A percentile compares a stretch with the other conserved stretches of the same genome.
These are phyloP conservation scores for Pelecanoides urinatrix DNA, from an alignment of 2,113 vertebrate species.

Conservation along the genomic window DNA sequence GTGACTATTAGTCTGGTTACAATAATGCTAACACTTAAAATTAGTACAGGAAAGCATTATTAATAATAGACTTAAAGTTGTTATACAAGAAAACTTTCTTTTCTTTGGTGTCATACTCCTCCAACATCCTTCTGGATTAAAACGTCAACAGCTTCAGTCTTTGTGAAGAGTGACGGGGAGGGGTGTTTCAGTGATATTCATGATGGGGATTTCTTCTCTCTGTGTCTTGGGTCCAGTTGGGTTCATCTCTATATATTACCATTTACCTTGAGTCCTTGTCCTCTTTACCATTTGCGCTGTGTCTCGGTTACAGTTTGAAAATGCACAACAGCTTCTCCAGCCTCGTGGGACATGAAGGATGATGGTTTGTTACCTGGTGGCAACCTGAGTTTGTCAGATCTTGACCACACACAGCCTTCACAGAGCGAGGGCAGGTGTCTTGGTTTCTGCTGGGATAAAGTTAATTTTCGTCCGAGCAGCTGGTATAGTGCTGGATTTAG, in stretches of 20 bases:
- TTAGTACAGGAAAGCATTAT: neutral
- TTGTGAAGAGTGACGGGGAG: neutral
- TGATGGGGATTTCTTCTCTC: neutral
- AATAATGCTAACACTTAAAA: neutral
- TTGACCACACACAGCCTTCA: neutral
- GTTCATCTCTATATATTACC: neutral
- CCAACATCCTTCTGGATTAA: neutral
- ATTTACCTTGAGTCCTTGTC: neutral
- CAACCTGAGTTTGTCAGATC: neutral
- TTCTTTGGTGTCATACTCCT: neutral
- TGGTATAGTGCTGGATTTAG: too few relatives aligned
- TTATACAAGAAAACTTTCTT: neutral
- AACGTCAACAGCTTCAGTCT: neutral
- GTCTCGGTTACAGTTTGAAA: neutral
- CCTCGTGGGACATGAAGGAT: fast-evolving
- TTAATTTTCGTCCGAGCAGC: too few relatives aligned
- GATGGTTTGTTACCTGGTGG: neutral
- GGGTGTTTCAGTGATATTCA: neutral
- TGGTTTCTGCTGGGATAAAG: too few relatives aligned
- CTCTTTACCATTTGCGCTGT: fast-evolving
- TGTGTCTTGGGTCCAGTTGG: neutral
- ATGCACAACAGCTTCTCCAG: neutral
- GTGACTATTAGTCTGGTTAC: neutral
- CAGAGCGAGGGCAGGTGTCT: neutral
- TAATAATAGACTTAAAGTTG: neutral